Evolutionary conservation across 1,140 invertebrate genomes (phyloP), one percentile per base, ranked within the genome.

Genomic region (Philaenus spumarius): DNA sequence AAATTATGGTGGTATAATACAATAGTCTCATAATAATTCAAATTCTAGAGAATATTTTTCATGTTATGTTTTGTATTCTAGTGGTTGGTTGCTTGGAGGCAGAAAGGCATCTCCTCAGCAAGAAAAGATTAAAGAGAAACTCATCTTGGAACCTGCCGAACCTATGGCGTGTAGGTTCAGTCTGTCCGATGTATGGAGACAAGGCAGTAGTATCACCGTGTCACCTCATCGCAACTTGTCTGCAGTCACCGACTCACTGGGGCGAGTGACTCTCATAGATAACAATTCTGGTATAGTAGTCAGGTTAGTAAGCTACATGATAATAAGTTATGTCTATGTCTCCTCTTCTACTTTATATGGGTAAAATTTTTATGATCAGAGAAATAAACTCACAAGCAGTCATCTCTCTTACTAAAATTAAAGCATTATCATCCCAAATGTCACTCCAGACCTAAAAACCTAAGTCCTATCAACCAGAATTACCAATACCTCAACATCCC

Each of bases 231-330:
- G 85, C 40, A 81, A 83, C 17, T 76, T 95, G 2, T 89, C 88
- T 4, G 89, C 86, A 1, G 78, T 94, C 14, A 83, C 86, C 1
- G 95, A 98, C 75, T 82, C 81, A 63, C 82, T 95, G 67, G 93
- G 94, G 15, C 78, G 94, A 64, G 87, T 98, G 0, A 80, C 86
- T 46, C 75, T 98, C 2, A 70, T 97, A 14, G 93, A 97, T 73
- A 83, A 89, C 20, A 79, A 78, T 35, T 82, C 80, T 67, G 90
- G 92, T 6, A 79, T 89, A 53, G 84, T 87, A 17, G 70, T 96
- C 17, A 79, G 95, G 93, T 80, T 67, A 26, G 15, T 51, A 47
- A n/a, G n/a, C n/a, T n/a, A n/a, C n/a, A n/a, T n/a, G n/a, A n/a
- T n/a, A n/a, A n/a, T n/a, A n/a, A n/a, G n/a, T n/a, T n/a, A n/a